A percentile compares a stretch with the other conserved stretches of the same genome.
Conservation (phyloP, 1,140 invertebrate species). For the Thaumetopoea pityocampa region DNA sequence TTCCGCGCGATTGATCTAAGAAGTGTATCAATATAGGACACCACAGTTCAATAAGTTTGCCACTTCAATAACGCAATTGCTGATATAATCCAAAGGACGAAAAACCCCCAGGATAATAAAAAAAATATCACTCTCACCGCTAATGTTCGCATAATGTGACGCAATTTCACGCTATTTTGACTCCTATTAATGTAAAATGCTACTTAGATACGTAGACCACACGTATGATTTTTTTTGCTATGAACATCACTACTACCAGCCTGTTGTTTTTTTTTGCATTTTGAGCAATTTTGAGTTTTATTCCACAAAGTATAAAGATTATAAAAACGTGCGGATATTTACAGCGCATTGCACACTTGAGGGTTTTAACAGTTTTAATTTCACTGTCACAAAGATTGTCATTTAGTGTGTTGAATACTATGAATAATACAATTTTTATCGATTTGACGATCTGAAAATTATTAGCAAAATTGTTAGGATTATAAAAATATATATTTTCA, state of each 20-base stretch:
- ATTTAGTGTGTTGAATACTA: slow-evolving; percentile 8
- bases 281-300: slow-evolving; percentile 1
- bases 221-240: slow-evolving; percentile 26
- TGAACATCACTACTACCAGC: slow-evolving; percentile 7
- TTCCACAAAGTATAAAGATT: too few species aligned
- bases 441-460: too few species aligned
- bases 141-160: slow-evolving; percentile 45
- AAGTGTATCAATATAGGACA: slow-evolving; percentile 38
- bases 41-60: slow-evolving; percentile 37
- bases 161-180: slow-evolving; percentile 62
- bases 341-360: slow-evolving; percentile 18
- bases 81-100: too few species aligned
- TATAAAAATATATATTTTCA: too few species aligned
- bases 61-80: slow-evolving; percentile 41
- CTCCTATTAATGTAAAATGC: slow-evolving; percentile 34
- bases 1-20: slow-evolving; percentile 43
- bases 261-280: too few species aligned
- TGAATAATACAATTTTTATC: too few species aligned
- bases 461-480: too few species aligned
- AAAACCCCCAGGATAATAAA: too few species aligned
- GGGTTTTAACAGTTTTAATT: slow-evolving; percentile 16
- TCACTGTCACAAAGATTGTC: slow-evolving; percentile 12
- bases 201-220: slow-evolving; percentile 56
- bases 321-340: too few species aligned
- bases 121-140: too few species aligned